Conservation (phyloP, 2,888 invertebrate genomes). For the Buathra laborator region DNA sequence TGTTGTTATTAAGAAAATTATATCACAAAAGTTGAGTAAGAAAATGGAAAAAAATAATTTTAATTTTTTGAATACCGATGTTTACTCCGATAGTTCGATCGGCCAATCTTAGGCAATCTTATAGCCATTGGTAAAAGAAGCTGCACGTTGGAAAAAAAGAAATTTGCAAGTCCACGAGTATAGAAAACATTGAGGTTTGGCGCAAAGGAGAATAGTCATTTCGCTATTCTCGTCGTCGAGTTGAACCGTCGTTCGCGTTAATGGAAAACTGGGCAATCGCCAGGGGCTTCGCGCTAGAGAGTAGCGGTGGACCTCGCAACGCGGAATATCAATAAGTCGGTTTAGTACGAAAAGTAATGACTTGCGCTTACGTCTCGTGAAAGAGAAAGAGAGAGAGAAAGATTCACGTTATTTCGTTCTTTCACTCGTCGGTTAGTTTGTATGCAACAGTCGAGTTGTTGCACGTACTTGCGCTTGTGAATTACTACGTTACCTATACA, state of each 20-base stretch:
- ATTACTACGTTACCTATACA: constrained; percentile 17
- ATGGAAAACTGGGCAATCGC: constrained; percentile 53
- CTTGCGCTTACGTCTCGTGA: background rate
- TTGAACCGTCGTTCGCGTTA: constrained; percentile 25
- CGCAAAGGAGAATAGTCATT: constrained; percentile 4
- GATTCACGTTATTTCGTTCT: background rate
- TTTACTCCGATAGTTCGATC: background rate
- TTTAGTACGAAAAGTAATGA: background rate
- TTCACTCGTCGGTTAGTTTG: constrained; percentile 14
- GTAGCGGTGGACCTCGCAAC: constrained; percentile 2
- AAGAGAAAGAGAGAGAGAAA: background rate
- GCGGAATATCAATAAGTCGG: constrained; percentile 44
- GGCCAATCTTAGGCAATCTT: background rate
- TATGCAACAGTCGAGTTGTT: constrained; percentile 10
- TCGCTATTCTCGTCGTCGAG: constrained; percentile 43
- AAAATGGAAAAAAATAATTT: background rate
- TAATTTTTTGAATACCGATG: background rate
- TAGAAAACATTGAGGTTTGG: background rate
- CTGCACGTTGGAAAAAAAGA: background rate
- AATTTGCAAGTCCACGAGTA: background rate
- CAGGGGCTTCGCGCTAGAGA: constrained; percentile 27
- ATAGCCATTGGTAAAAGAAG: background rate
- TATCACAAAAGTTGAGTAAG: too few relatives aligned
- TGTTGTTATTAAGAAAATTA: background rate
- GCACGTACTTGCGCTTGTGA: constrained; percentile 8